Conservation (phyloP, 1,140 invertebrate genomes). For the Vollenhovia emeryi region DNA sequence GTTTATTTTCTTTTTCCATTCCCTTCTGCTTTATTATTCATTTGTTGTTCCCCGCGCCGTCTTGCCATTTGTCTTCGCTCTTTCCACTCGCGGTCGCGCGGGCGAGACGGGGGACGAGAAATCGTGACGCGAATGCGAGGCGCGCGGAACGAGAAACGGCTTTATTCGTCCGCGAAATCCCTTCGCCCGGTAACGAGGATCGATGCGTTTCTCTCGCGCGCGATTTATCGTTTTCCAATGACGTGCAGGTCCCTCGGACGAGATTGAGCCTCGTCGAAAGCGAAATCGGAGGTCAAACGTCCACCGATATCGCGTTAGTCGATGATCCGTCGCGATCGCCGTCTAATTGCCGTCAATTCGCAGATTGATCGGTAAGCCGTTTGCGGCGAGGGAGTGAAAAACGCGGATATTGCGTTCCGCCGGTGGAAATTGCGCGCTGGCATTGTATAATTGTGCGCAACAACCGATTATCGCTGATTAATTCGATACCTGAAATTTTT, state of each 20-base stretch:
- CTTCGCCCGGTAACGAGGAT: neutral
- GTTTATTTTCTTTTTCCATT: neutral
- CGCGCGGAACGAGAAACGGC: neutral
- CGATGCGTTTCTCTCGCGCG: neutral
- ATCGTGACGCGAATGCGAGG: constrained; percentile 12
- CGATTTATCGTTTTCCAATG: constrained; percentile 29
- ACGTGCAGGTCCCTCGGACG: neutral
- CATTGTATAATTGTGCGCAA: neutral
- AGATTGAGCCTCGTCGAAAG: neutral
- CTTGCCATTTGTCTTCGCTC: too few species aligned
- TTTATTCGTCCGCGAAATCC: constrained; percentile 11
- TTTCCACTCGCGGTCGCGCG: neutral
- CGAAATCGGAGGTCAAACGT: neutral
- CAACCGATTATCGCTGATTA: neutral
- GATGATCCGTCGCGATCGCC: neutral
- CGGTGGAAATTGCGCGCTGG: neutral
- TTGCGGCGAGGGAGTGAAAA: neutral
- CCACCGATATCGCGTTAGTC: neutral
- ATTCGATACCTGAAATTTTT: neutral
- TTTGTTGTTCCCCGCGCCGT: neutral
- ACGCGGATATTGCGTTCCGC: neutral
- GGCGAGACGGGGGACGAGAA: neutral
- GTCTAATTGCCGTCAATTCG: neutral
- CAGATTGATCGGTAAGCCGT: neutral
- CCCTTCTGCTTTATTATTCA: neutral